Base-by-base conservation (phyloP, 2,888 invertebrate species). In the Xylota segnis region DNA sequence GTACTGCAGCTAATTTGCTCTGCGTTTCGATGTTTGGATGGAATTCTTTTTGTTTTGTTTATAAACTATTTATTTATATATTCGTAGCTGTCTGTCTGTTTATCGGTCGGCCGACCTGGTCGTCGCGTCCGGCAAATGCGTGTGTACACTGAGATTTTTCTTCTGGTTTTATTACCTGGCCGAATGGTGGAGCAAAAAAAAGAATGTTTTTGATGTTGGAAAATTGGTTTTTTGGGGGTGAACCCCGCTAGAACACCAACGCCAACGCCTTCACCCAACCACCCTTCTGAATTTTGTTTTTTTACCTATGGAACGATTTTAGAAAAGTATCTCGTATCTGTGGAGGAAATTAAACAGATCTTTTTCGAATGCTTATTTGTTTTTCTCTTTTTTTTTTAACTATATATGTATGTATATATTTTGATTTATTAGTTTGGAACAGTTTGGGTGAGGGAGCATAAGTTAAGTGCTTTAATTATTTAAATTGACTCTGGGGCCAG, bases 391-490 rank as follows among this genome's bases (percentile, higher is more conserved):
- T 61, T 52, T 50, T 16, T 34, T n/a, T n/a, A n/a, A n/a, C n/a
- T n/a, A n/a, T n/a, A n/a, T n/a, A n/a, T n/a, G n/a, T n/a, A n/a
- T n/a, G n/a, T n/a, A n/a, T n/a, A n/a, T 40, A 65, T 76, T 63
- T 63, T 59, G 82, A 82, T 76, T 82, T 77, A 71, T 77, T 77
- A 71, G 70, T 52, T 65, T 45, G 54, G 37, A 43, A 66, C 45
- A 34, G 65, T 34, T 50, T 70, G 54, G 18, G 14, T 16, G 32
- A 27, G 65, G 45, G 50, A 56, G 59, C 68, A 71, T 65, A 71
- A 66, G 52, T 72, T 59, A 83, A 84, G 68, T 84, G 84, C 40
- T 84, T 84, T 75, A 84, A 81, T 84, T 81, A 75, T 84, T 81
- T 65, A 81, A 81, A 84, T 75, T 75, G 81, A 54, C 70, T 58